A percentile compares a stretch with the other conserved stretches of the same genome.
phyloP scores from a whole-genome alignment of 2,113 vertebrate genomes.

The Rousettus leschenaultii region DNA sequence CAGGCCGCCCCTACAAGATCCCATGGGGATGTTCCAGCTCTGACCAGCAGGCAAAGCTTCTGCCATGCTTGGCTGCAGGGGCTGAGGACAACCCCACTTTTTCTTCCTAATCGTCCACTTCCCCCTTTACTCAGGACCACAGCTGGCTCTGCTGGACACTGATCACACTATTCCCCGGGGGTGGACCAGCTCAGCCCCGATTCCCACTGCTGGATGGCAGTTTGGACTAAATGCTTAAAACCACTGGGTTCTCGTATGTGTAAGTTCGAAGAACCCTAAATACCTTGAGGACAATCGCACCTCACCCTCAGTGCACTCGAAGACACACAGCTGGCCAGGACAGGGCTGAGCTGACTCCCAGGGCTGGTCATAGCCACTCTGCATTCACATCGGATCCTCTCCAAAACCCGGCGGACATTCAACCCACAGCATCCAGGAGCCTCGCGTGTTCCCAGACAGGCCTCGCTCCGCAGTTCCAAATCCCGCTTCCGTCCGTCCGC shows the following conservation, averaged over 20 bases:
- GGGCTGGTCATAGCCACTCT: background rate
- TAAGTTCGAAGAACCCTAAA: background rate
- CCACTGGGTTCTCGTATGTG: background rate
- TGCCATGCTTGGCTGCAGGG: constrained; percentile 23
- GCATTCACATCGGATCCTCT: background rate
- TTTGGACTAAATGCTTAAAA: background rate
- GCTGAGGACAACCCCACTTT: background rate
- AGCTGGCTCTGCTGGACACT: background rate
- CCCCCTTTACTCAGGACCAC: background rate
- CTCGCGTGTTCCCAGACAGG: background rate
- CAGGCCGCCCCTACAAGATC: background rate
- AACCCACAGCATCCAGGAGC: background rate
- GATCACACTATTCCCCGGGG: background rate
- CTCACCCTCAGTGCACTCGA: background rate
- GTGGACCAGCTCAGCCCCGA: background rate
- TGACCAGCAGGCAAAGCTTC: background rate
- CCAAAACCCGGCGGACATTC: background rate
- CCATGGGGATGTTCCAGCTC: background rate
- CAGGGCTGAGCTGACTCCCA: background rate
- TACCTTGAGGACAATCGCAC: background rate
- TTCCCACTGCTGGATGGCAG: background rate
- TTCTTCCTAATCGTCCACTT: background rate
- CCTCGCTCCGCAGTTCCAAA: background rate
- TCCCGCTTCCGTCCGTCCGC: background rate
- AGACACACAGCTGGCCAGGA: background rate